Evolutionary conservation across 1,140 invertebrate genomes (phyloP), one percentile per base, ranked within the genome.

Genomic region (Drosophila trapezifrons): DNA sequence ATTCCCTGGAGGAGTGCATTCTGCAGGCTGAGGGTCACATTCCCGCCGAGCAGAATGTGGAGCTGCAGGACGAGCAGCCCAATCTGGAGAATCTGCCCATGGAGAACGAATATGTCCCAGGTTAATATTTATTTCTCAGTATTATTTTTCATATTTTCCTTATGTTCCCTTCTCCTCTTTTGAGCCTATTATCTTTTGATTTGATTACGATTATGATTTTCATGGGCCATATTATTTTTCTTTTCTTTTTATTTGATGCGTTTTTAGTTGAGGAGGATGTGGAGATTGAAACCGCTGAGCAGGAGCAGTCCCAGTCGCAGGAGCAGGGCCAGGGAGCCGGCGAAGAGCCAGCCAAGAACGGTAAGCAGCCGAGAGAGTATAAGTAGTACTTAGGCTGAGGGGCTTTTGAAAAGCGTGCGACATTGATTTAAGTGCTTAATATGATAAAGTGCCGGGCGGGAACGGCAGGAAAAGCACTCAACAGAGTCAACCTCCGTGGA

Each of bases 1-100:
- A 93, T 83, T 93, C 93, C 91, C 93, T 94, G 92, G 94, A 94
- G 80, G 92, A 93, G 56, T 94, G 93, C 91, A 93, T 93, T 81
- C 93, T 93, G 90, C 93, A 94, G 92, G 93, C 94, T 77, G 93
- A 93, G 90, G 92, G 93, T 82, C 92, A 92, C 79, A 93, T 90
- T 64, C 91, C 91, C 40, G 69, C 82, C 67, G 90, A 93, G 91
- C 93, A 93, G 83, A 92, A 93, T 67, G 82, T 92, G 51, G 91
- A 92, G 85, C 83, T 92, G 45, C 80, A 92, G 83, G 87, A 91
- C 57, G 91, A 89, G 72, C 83, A 91, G 54, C 77, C 79, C 66
- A 78, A 71, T 18, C 59, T 91, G 64, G 86, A 90, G 70, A 78
- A 86, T 52, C 35, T 91, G 52, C 72, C 80, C 17, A 63, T 80